These are phyloP conservation scores for Microhierax caerulescens DNA, from an alignment of 2,797 vertebrate species.

Conservation along the genomic window DNA sequence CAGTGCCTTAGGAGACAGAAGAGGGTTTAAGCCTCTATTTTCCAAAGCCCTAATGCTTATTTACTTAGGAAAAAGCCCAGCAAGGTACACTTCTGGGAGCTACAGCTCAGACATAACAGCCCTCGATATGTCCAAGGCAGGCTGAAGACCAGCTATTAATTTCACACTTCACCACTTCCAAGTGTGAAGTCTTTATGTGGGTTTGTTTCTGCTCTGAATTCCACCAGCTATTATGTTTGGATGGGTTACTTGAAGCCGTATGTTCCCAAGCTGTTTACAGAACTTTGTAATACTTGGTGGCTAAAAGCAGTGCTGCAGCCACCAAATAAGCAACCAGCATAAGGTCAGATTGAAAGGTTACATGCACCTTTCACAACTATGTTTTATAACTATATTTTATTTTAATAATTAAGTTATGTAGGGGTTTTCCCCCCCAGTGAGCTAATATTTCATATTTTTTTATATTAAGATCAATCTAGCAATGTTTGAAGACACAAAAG, in stretches of 20 bases:
- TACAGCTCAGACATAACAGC: background rate
- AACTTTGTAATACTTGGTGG: background rate
- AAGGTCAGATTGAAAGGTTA: background rate
- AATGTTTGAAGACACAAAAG: background rate
- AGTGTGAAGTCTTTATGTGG: background rate
- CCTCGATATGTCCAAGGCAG: background rate
- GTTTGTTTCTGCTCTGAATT: background rate
- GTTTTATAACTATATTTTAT: background rate
- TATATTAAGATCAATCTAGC: background rate
- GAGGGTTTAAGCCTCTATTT: background rate
- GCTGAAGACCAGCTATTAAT: background rate
- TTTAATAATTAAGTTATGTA: background rate
- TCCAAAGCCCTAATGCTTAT: background rate
- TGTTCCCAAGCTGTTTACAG: background rate
- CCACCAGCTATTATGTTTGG: background rate
- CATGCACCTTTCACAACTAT: background rate
- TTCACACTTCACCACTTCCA: background rate
- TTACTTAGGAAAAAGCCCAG: background rate
- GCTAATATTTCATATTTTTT: background rate
- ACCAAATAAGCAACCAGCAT: background rate
- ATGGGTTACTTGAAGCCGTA: background rate
- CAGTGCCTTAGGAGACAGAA: background rate
- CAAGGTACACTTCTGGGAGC: background rate
- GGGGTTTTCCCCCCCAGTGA: accelerated
- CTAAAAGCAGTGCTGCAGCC: background rate